Conservation (phyloP, 2,797 vertebrate genomes). For the Tiaroga cobitis region DNA sequence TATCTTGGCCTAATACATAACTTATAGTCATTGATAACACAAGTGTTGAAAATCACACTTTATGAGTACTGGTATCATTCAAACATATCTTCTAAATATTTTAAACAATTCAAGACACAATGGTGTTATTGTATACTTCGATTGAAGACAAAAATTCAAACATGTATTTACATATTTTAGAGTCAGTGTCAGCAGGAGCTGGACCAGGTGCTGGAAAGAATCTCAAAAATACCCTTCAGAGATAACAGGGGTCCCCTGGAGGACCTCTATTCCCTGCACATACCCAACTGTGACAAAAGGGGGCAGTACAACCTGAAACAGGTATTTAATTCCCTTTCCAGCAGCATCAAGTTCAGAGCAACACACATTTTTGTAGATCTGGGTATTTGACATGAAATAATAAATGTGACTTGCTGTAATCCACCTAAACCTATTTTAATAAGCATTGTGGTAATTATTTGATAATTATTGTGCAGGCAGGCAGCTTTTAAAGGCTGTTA, state of each 20-base stretch:
- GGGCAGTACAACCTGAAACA: conserved; percentile 98
- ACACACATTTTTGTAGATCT: background rate
- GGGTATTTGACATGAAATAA: background rate
- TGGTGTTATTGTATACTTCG: background rate
- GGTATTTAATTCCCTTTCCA: conserved; percentile 71
- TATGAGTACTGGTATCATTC: background rate
- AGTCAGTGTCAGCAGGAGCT: conserved; percentile 96
- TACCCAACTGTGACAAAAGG: conserved; percentile 97
- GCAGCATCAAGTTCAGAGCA: background rate
- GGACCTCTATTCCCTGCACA: conserved; percentile 93
- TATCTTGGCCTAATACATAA: background rate
- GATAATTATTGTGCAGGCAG: background rate
- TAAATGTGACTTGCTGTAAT: background rate
- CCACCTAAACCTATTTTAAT: conserved; percentile 8
- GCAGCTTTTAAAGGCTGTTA: background rate
- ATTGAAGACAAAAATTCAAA: conserved; percentile 2
- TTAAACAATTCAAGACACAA: background rate
- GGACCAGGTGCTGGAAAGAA: conserved; percentile 95
- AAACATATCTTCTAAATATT: background rate
- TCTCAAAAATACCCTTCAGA: conserved; percentile 93
- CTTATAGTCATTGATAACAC: background rate
- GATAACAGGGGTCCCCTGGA: conserved; percentile 94
- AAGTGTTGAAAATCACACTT: background rate
- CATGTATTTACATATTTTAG: conserved; percentile 67
- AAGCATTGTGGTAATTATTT: background rate